A percentile compares a stretch with the other conserved stretches of the same genome.
These are phyloP conservation scores for Netelia inedita DNA, from an alignment of 2,888 invertebrate genomes.

Conservation along the genomic window DNA sequence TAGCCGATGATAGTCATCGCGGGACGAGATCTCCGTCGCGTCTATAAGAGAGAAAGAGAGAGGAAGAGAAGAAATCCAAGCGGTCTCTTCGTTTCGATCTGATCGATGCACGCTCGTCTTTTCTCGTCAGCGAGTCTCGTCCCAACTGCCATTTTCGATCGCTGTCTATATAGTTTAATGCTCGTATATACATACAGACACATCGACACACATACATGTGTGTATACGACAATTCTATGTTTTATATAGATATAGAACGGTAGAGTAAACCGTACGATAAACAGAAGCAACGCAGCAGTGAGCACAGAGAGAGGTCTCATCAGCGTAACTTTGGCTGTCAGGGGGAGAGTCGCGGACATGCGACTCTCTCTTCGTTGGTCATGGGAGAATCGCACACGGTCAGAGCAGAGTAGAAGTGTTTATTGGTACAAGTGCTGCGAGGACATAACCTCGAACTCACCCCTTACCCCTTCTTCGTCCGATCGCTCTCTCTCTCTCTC, in stretches of 20 bases:
- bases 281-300: conserved; percentile 34
- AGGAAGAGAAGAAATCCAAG: conserved; percentile 29
- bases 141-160: conserved; percentile 49
- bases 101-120: conserved; percentile 18
- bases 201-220: neutral
- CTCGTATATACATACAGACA: neutral
- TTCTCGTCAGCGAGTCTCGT: conserved; percentile 46
- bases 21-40: conserved; percentile 25
- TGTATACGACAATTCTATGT: conserved; percentile 6
- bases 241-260: neutral
- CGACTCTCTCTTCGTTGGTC: conserved; percentile 34
- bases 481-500: conserved; percentile 39
- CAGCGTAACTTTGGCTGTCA: conserved; percentile 80
- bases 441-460: conserved; percentile 41
- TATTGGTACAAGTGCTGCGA: conserved; percentile 61
- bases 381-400: conserved; percentile 43
- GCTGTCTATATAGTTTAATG: conserved; percentile 23
- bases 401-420: conserved; percentile 60
- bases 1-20: conserved; percentile 49
- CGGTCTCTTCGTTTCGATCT: conserved; percentile 40
- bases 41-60: neutral
- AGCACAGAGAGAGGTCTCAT: conserved; percentile 71
- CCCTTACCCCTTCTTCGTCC: conserved; percentile 34
- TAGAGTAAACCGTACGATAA: conserved; percentile 24
- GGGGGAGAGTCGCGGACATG: conserved; percentile 53